Evolutionary conservation across 2,888 invertebrate species (phyloP), one percentile per base, ranked within the genome.

Genomic region (Pemphredon lugubris): DNA sequence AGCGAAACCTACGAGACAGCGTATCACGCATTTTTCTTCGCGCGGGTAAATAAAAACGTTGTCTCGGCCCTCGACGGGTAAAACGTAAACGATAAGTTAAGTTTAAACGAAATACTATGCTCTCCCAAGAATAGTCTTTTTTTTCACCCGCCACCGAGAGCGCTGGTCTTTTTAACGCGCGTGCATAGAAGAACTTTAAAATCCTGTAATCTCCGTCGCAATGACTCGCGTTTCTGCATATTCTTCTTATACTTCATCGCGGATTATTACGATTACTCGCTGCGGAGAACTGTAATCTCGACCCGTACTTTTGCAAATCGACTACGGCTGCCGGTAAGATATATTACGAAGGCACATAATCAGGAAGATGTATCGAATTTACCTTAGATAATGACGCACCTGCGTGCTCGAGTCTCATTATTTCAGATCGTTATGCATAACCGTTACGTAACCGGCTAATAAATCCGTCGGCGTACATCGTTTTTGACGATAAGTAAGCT

Each of bases 281-380:
- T 9, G 16, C 53, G 53, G 34, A 45, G 37, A 61, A 61, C 37
- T 9, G 18, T 37, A 61, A 61, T 61, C 30, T 45, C 40, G 34
- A n/a, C 40, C 21, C 18, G 26, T 44, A 44, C 53, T 61, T 53
- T 3, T 18, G 23, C 34, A 44, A 44, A 45, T 61, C 26, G 23
- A 9, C 6, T 2, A 21, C 11, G 9, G 18, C 7, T 9, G 18
- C 11, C 3, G n/a, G 14, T 34, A 13, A 18, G 7, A 18, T 16
- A 2, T 32, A 7, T 60, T 60, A 60, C 32, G 23, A 21, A 32
- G 23, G 7, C 0, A 5, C 3, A 7, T 55, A 54, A 47, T 54
- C 14, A 13, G 11, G 18, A 40, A 34, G 30, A 42, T 16, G 23
- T 14, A 2, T n/a, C 13, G 0, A 0, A 21, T 26, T 30, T 3